These are phyloP conservation scores for Cardiocondyla obscurior DNA, from an alignment of 1,140 invertebrate species.

Conservation along the genomic window DNA sequence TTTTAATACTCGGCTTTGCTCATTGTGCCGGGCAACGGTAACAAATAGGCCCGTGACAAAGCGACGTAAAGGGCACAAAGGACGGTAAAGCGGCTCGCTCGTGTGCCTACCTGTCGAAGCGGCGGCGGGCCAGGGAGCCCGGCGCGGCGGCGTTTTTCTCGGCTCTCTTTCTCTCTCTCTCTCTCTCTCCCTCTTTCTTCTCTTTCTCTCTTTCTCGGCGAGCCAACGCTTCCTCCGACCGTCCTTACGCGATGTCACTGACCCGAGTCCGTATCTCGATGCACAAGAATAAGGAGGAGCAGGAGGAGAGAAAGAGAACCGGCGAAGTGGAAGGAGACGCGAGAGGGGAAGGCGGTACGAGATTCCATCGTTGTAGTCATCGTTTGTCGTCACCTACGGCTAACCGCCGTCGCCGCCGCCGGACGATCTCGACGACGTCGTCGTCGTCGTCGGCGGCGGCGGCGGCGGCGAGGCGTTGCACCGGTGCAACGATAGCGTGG, in stretches of 20 bases:
- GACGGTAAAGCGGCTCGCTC: slow-evolving; percentile 17
- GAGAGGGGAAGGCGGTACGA: slow-evolving; percentile 1
- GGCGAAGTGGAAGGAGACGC: neutral
- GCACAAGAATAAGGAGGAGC: slow-evolving; percentile 56
- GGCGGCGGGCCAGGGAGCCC: slow-evolving; percentile 4
- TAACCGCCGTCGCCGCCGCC: neutral
- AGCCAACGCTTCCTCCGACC: slow-evolving; percentile 50
- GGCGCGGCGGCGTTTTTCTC: slow-evolving; percentile 6
- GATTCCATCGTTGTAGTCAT: slow-evolving; percentile 53
- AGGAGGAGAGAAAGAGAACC: slow-evolving; percentile 10
- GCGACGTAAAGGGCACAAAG: slow-evolving; percentile 42
- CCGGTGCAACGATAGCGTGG: slow-evolving; percentile 60
- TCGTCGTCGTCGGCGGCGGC: neutral
- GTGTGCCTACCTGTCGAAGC: slow-evolving; percentile 51
- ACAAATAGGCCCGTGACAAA: slow-evolving; percentile 19
- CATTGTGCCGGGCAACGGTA: slow-evolving; percentile 26
- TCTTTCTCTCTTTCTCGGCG: neutral
- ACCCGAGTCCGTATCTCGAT: slow-evolving; percentile 58
- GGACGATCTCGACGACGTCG: neutral
- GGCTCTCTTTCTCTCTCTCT: too few species aligned
- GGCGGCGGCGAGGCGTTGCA: slow-evolving; percentile 34
- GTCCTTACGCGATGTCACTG: slow-evolving; percentile 60
- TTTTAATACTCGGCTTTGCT: neutral
- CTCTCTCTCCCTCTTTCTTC: neutral
- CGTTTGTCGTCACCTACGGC: slow-evolving; percentile 46